Conservation (phyloP, 2,797 vertebrate species). For the Sebastolobus alascanus region DNA sequence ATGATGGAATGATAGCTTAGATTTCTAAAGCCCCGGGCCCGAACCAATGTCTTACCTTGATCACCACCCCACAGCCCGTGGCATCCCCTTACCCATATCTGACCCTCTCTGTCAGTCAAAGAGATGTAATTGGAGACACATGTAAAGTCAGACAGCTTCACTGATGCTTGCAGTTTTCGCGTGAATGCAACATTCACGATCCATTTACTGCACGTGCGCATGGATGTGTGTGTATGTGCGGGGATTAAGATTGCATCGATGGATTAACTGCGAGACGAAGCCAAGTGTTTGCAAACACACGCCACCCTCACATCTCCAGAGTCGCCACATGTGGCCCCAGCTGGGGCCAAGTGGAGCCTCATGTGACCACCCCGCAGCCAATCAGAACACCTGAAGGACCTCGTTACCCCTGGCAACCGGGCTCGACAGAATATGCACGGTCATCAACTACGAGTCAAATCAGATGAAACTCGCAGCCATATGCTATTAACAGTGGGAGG, state of each 20-base stretch:
- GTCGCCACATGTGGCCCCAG: constrained; percentile 61
- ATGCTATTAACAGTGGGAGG: constrained; percentile 49
- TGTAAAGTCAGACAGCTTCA: constrained; percentile 21
- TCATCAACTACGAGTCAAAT: constrained; percentile 58
- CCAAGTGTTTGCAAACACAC: constrained; percentile 71
- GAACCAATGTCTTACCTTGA: constrained; percentile 56
- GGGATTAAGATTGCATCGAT: constrained; percentile 17
- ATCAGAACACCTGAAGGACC: constrained; percentile 28
- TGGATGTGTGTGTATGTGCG: constrained; percentile 5
- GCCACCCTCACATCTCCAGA: constrained; percentile 33
- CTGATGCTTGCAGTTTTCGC: constrained; percentile 17
- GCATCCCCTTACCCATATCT: constrained; percentile 23
- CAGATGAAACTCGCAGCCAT: constrained; percentile 57
- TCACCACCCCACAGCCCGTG: constrained; percentile 22
- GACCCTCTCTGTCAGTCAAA: constrained; percentile 43
- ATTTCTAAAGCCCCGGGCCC: constrained; percentile 33
- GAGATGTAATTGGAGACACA: constrained; percentile 30
- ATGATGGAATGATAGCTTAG: constrained; percentile 38
- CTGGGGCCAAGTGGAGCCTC: constrained; percentile 34
- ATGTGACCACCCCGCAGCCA: constrained; percentile 50
- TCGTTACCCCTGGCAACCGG: constrained; percentile 54
- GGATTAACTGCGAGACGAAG: constrained; percentile 48
- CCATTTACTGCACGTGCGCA: constrained; percentile 17
- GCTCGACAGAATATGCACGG: constrained; percentile 52
- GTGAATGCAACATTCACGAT: constrained; percentile 37